A percentile compares a stretch with the other conserved stretches of the same genome.
Evolutionary conservation across 2,113 vertebrate species (phyloP).

Genomic region (Lathamus discolor): DNA sequence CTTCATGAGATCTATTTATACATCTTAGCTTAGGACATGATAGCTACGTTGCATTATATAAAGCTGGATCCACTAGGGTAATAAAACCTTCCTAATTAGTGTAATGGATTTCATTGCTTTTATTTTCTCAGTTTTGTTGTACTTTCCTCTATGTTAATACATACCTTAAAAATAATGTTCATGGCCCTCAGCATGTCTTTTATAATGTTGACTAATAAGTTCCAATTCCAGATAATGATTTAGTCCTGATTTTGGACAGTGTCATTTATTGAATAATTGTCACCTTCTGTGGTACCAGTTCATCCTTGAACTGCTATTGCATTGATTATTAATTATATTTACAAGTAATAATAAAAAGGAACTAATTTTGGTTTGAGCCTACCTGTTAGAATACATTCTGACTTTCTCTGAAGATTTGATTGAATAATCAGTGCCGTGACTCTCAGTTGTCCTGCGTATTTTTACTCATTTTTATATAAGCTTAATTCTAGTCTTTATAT

Average conservation of each 20-base stretch:
- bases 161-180: not conserved
- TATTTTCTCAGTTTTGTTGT: not conserved
- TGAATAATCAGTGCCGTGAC: accelerated
- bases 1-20: not conserved
- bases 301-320: not conserved
- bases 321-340: not conserved
- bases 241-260: not conserved
- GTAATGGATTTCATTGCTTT: not conserved
- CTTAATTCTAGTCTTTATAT: not conserved
- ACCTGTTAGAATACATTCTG: not conserved
- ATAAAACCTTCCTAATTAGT: not conserved
- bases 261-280: not conserved
- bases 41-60: not conserved
- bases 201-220: not conserved
- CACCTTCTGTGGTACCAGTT: not conserved
- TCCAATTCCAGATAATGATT: not conserved
- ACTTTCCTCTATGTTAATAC: not conserved
- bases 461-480: not conserved
- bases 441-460: not conserved
- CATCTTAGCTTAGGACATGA: not conserved
- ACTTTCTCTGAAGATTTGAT: not conserved
- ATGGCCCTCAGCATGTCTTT: not conserved
- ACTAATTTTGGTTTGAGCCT: not conserved
- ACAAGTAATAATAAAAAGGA: not conserved
- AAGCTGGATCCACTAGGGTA: not conserved